Evolutionary conservation across 2,888 invertebrate species (phyloP), one percentile per base, ranked within the genome.

Genomic region (Drosophila picticornis): DNA sequence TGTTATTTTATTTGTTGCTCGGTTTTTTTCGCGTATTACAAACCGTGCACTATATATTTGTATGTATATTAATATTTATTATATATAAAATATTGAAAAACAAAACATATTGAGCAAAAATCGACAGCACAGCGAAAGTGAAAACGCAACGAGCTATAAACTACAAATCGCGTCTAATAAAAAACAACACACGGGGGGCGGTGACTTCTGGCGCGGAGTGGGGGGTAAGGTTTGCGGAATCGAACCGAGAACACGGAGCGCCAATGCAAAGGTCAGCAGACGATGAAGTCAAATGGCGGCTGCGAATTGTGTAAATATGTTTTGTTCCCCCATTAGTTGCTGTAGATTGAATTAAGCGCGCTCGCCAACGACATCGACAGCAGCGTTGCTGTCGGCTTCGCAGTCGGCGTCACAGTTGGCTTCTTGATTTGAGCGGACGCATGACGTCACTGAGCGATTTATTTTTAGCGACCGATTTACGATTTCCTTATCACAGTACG

Each of bases 261-360:
- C 27, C 69, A 64, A 70, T 57, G 60, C 64, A 87, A 88, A 87
- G 87, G 87, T 87, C 87, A 88, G 67, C 74, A 75, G 70, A 70
- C 77, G 60, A 58, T 76, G 48, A 72, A 70, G 72, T 60, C 70
- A 83, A 81, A 83, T 77, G 81, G 60, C 73, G 43, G 56, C 32
- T 31, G 55, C 66, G 51, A 60, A 34, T 43, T 72, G 27, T 59
- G 29, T 71, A 51, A 22, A 5, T 50, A 53, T 56, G 46, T 74
- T 72, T 67, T 72, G 31, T 19, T 36, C 38, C 38, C 67, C 72
- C 79, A 87, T 91, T 88, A 91, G 91, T 90, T 88, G 88, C 77
- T 83, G 82, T 81, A 83, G 90, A 89, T 89, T 84, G 84, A 91
- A 89, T 91, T 91, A 88, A 90, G 73, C 74, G 51, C 70, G 61